A percentile compares a stretch with the other conserved stretches of the same genome.
These are phyloP conservation scores for Rotaria socialis DNA, from an alignment of 2,888 invertebrate genomes.

Conservation along the genomic window DNA sequence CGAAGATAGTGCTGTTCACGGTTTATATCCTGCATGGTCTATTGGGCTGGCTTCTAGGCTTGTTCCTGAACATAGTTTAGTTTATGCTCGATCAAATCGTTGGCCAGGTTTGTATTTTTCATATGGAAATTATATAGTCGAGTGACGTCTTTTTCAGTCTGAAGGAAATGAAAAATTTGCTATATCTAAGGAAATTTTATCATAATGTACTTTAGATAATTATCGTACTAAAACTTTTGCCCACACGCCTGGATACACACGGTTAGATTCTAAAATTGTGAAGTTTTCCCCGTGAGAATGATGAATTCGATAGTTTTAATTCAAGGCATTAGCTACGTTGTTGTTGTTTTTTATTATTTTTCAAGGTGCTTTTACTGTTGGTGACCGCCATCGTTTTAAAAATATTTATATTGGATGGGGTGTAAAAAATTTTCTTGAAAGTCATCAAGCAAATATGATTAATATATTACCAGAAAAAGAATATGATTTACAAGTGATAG, in stretches of 20 bases:
- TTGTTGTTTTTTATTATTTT: background rate
- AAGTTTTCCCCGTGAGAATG: too few relatives aligned
- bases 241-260: too few relatives aligned
- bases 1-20: background rate
- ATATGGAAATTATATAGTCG: too few relatives aligned
- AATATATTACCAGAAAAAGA: background rate
- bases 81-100: background rate
- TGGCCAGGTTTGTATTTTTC: background rate
- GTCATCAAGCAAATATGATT: background rate
- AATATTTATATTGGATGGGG: slow-evolving; percentile 36
- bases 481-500: background rate
- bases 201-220: too few relatives aligned
- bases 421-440: background rate
- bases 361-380: slow-evolving; percentile 10
- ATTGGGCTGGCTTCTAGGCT: background rate
- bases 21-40: background rate
- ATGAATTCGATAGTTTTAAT: too few relatives aligned
- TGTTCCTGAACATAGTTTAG: background rate
- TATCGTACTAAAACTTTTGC: too few relatives aligned
- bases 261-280: too few relatives aligned
- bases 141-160: too few relatives aligned
- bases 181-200: too few relatives aligned
- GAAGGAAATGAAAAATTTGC: too few relatives aligned
- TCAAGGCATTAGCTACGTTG: background rate
- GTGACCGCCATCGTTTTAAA: background rate